Base-by-base conservation (phyloP, 2,888 invertebrate species). In the Pelosia muscerda region DNA sequence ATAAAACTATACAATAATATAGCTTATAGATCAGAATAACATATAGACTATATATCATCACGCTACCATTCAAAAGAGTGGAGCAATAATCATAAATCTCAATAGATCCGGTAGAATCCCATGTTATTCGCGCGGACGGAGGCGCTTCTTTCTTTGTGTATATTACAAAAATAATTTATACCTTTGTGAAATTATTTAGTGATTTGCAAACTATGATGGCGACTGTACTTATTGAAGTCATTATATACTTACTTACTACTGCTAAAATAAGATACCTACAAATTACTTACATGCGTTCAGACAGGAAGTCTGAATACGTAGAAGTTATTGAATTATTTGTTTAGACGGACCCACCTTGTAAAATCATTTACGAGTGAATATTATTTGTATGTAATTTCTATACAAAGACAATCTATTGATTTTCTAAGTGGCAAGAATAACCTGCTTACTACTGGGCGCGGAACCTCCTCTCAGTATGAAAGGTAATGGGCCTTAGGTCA, bases 271-370 rank as follows among this genome's bases (percentile, higher is more conserved):
- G 8, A 49, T 49, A 19, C 5, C 15, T 42, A 19, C 19, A 19
- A n/a, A 19, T 8, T 49, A 19, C 19, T 19, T 19, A 49, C 49
- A n/a, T 49, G n/a, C 49, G n/a, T 49, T n/a, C 49, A 49, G n/a
- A 49, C 49, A 23, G 19, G 5, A 59, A 25, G 42, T 60, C 9
- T 28, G 23, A 25, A 42, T 38, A 19, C 28, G 38, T 25, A 25
- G 28, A 25, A 25, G 59, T 23, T 15, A 31, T n/a, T 31, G 19
- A 34, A 49, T 53, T 62, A 55, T 75, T 70, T 60, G 61, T 71
- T 58, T 59, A 71, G 60, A 66, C 58, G 49, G n/a, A 49, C 60
- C 19, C 13, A 58, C 55, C 38, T 63, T 57, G 49, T 49, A 49
- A 49, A n/a, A 49, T 49, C 49, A 49, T 49, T 49, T 49, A n/a